Base-by-base conservation (phyloP, 2,888 invertebrate species). In the Phortica okadai region DNA sequence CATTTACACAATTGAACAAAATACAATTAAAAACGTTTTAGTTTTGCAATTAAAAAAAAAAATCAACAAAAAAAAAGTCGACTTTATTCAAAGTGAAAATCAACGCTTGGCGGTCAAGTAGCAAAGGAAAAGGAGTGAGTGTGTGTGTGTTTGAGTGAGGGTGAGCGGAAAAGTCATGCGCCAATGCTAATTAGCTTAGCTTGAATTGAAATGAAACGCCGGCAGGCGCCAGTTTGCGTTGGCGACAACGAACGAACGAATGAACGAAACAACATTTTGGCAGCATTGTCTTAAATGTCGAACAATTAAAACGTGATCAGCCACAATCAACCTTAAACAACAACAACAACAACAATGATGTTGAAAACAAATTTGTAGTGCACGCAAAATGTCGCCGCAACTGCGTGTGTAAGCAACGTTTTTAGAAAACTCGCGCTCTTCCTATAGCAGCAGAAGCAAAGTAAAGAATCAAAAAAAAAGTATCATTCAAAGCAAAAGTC, bases 261-360 rank as follows among this genome's bases (percentile, higher is more conserved):
- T 6, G 50, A 50, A 8, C 2, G 50, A 8, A 14, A 50, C 8
- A 50, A 50, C 50, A 50, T 50, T 50, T 85, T 50, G 50, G 50
- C 50, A 73, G 74, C 78, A 78, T 78, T 82, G 82, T 77, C 80
- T 80, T 75, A 76, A 77, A 74, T 80, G 79, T 79, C 78, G 80
- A 89, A 89, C 90, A 89, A 89, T 89, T 89, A 89, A 90, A 89
- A 89, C 89, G 90, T 89, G 89, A 89, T 88, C 87, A 90, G 80
- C 85, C 84, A 88, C 85, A 87, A 88, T 16, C 83, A 82, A 88
- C 14, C 4, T n/a, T 5, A 45, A 33, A 62, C 7, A 16, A 59
- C 88, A 86, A 86, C 82, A 87, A 88, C 84, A 82, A 88, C 0
- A 41, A 66, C 54, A 54, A 72, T 21, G 21, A 69, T 21, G 42